Evolutionary conservation across 2,888 invertebrate genomes (phyloP), one percentile per base, ranked within the genome.

Genomic region (Zygaena filipendulae): DNA sequence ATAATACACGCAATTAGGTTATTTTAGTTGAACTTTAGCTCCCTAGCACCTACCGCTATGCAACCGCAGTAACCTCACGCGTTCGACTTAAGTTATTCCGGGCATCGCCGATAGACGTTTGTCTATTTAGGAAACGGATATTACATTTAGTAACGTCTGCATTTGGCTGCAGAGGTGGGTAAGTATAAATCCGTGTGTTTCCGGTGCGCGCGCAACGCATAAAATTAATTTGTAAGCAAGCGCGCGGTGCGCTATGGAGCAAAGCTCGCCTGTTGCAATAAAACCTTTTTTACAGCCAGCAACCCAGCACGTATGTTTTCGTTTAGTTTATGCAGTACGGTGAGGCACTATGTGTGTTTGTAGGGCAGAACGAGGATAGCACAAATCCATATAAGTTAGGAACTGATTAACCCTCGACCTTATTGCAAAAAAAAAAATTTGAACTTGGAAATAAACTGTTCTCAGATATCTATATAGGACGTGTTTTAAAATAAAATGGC

Each of bases 61-160:
- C n/a, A n/a, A n/a, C n/a, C n/a, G n/a, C n/a, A n/a, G n/a, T n/a
- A n/a, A n/a, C n/a, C n/a, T n/a, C 45, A 42, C 47, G 47, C 43
- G 45, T 47, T 46, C 44, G 46, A 26, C 22, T 22, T 33, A 34
- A 48, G 70, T 71, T 75, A 79, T 79, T 77, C 77, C 56, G 60
- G 64, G 71, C 75, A 64, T 57, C 64, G 61, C 58, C 60, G 70
- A 69, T 75, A 69, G 70, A 68, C 77, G 72, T 68, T 72, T 70
- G 71, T 74, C 77, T 75, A 75, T 77, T 79, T 79, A 77, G 79
- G 79, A 79, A 79, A 69, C 77, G 79, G 79, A 79, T 74, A 77
- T 75, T 71, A 74, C 74, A 72, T 75, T 72, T 71, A 71, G 75
- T 66, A 64, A 67, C 55, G 64, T 64, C 70, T 74, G 66, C 77